A percentile compares a stretch with the other conserved stretches of the same genome.
These are phyloP conservation scores for Malacosoma neustria DNA, from an alignment of 2,888 invertebrate species.

Conservation along the genomic window DNA sequence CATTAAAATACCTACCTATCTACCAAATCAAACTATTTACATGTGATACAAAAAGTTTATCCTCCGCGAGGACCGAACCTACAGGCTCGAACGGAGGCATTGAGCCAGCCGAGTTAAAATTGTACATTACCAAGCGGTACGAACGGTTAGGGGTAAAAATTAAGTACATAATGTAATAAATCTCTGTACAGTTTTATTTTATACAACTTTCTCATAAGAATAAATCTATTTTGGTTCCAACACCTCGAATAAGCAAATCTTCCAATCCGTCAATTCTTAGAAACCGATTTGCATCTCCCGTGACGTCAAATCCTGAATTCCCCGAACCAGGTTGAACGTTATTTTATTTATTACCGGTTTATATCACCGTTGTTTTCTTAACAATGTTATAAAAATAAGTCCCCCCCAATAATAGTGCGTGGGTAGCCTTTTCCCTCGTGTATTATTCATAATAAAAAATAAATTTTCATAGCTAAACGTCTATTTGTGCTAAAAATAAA, in stretches of 20 bases:
- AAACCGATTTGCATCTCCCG: constrained; percentile 33
- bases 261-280: constrained; percentile 35
- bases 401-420: constrained; percentile 2
- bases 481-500: background rate
- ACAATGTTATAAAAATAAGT: constrained; percentile 9
- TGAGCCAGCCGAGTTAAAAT: too few species aligned
- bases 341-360: constrained; percentile 25
- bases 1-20: too few species aligned
- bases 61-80: too few species aligned
- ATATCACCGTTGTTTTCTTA: constrained; percentile 24
- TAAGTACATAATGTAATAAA: too few species aligned
- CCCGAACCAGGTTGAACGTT: constrained; percentile 28
- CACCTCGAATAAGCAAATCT: constrained; percentile 34
- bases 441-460: constrained; percentile 6
- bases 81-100: too few species aligned
- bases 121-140: too few species aligned
- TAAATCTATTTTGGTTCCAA: constrained; percentile 33
- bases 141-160: too few species aligned
- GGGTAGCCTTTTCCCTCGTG: constrained; percentile 6
- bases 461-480: background rate
- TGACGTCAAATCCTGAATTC: constrained; percentile 52
- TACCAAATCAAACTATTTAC: too few species aligned
- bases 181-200: too few species aligned
- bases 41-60: too few species aligned
- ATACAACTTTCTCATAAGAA: too few species aligned